These are phyloP conservation scores for Aurelia aurita complex sp. Pacific DNA, from an alignment of 30 jellyfish, hydroid and myxozoan species.

Conservation along the genomic window DNA sequence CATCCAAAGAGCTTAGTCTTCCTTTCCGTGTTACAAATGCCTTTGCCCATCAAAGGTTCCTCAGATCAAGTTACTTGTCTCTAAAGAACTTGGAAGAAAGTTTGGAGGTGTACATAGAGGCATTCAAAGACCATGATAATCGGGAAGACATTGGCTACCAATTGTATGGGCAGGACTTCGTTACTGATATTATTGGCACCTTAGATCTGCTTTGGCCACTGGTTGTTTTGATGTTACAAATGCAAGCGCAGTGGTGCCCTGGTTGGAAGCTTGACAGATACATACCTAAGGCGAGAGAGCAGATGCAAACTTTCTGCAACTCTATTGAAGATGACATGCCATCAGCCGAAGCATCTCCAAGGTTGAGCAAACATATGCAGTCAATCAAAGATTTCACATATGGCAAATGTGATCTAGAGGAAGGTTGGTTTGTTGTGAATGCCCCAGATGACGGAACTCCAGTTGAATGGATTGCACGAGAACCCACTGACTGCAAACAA, in stretches of 20 bases:
- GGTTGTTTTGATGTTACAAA: constrained; percentile 25
- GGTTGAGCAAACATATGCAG: constrained; percentile 14
- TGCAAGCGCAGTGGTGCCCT: constrained; percentile 65
- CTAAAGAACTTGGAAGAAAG: constrained; percentile 26
- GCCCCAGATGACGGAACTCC: constrained; percentile 16
- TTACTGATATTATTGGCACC: constrained; percentile 23
- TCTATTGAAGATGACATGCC: not conserved
- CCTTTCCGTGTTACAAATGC: constrained; percentile 44
- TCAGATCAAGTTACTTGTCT: constrained; percentile 47
- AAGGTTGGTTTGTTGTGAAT: constrained; percentile 24
- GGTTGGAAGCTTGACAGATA: constrained; percentile 34
- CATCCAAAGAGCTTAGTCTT: constrained; percentile 21
- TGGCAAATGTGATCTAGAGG: constrained; percentile 34
- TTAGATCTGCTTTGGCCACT: constrained; percentile 49
- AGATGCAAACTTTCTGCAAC: not conserved
- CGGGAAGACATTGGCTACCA: constrained; percentile 25
- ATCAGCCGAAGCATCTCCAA: not conserved
- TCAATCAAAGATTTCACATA: constrained; percentile 11
- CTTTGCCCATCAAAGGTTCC: constrained; percentile 41
- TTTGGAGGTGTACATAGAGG: constrained; percentile 38
- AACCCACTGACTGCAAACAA: constrained; percentile 19
- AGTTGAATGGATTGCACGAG: constrained; percentile 48
- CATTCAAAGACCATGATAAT: constrained; percentile 55
- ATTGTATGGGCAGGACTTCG: constrained; percentile 44
- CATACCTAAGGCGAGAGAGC: constrained; percentile 17